Percentiles rank a stretch among this genome's conserved stretches.
Conservation (phyloP, 64 coral and sea anemone species). For the Stichodactyla mertensii region DNA sequence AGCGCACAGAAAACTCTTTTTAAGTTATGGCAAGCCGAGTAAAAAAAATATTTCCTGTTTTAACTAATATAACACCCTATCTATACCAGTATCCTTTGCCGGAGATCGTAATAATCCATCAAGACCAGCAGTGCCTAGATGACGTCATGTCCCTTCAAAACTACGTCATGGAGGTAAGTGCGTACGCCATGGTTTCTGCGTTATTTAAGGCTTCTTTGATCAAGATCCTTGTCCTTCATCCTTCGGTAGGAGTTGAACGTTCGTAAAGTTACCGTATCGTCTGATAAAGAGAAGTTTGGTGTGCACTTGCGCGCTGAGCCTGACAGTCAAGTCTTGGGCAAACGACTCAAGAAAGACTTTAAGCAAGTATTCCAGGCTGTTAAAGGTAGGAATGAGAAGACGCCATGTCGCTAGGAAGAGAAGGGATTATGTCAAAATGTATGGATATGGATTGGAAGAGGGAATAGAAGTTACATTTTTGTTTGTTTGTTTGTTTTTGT, state of each 20-base stretch:
- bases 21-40: too few species aligned
- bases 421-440: too few species aligned
- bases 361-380: conserved; percentile 86
- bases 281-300: conserved; percentile 92
- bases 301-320: conserved; percentile 77
- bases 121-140: conserved; percentile 75
- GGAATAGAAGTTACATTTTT: not conserved
- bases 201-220: not conserved
- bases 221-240: not conserved
- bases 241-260: conserved; percentile 86
- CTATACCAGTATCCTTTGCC: conserved; percentile 77
- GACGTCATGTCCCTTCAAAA: conserved; percentile 82
- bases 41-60: too few species aligned
- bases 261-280: conserved; percentile 81
- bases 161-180: conserved; percentile 76
- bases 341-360: conserved; percentile 79
- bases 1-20: too few species aligned
- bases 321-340: conserved; percentile 78
- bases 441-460: not conserved
- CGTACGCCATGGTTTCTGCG: not conserved
- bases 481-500: too few species aligned
- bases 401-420: not conserved
- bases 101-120: conserved; percentile 91
- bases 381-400: conserved; percentile 49
- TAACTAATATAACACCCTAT: too few species aligned